These are phyloP conservation scores for Maconellicoccus hirsutus DNA, from an alignment of 1,140 invertebrate genomes.

Conservation along the genomic window DNA sequence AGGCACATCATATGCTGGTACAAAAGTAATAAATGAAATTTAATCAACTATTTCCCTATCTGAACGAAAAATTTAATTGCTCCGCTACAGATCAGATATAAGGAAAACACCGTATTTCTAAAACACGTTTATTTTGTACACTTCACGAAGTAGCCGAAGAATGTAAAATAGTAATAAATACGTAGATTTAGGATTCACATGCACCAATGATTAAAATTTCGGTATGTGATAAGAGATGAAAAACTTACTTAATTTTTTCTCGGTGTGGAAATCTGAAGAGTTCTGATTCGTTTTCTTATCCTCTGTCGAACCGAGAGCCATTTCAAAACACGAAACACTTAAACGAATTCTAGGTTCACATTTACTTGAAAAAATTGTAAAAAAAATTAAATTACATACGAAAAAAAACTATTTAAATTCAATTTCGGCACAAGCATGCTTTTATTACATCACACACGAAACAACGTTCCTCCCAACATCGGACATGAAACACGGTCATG, in stretches of 20 bases:
- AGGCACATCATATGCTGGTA: not conserved
- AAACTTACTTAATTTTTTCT: not conserved
- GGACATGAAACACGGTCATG: slow-evolving; percentile 1
- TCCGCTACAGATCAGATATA: not conserved
- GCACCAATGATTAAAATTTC: too few species aligned
- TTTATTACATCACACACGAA: slow-evolving; percentile 3
- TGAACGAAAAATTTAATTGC: not conserved
- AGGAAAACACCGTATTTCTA: not conserved
- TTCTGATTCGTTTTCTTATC: not conserved
- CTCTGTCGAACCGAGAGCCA: not conserved
- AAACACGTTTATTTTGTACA: not conserved
- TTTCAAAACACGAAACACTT: not conserved
- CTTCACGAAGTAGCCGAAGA: too few species aligned
- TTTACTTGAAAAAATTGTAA: not conserved
- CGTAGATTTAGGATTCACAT: too few species aligned
- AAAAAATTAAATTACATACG: not conserved
- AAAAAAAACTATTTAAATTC: not conserved
- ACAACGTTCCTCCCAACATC: not conserved
- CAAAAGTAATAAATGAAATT: not conserved
- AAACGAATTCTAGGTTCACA: not conserved
- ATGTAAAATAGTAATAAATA: too few species aligned
- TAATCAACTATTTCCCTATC: not conserved
- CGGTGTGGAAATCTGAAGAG: not conserved
- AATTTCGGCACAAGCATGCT: not conserved
- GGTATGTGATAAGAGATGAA: not conserved